These are phyloP conservation scores for Platyura marginata DNA, from an alignment of 1,140 invertebrate species.

Conservation along the genomic window DNA sequence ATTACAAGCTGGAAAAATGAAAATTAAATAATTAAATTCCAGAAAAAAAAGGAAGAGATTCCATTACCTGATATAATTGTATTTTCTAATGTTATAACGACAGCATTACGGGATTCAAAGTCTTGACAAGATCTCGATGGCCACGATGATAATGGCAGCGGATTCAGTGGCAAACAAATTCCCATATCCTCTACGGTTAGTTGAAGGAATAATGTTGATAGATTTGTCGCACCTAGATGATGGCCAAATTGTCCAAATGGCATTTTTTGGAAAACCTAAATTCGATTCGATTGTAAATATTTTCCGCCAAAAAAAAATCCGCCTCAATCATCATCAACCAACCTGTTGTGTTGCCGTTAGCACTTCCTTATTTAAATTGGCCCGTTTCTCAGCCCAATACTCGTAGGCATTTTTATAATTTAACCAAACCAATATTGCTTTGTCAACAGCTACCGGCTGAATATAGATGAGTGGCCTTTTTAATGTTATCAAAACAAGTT, in stretches of 20 bases:
- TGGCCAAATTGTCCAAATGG: slow-evolving; percentile 58
- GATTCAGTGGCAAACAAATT: slow-evolving; percentile 82
- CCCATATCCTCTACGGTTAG: slow-evolving; percentile 93
- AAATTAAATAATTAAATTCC: no score
- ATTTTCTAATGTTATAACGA: slow-evolving; percentile 86
- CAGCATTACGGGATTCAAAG: slow-evolving; percentile 66
- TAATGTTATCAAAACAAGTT: slow-evolving; percentile 81
- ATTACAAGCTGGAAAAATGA: slow-evolving; percentile 75
- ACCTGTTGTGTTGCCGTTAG: slow-evolving; percentile 64
- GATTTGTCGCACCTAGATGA: slow-evolving; percentile 47
- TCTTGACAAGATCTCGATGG: slow-evolving; percentile 47
- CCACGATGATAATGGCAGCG: slow-evolving; percentile 47
- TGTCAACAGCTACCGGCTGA: slow-evolving; percentile 89
- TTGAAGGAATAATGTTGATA: slow-evolving; percentile 84
- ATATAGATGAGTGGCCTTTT: slow-evolving; percentile 85
- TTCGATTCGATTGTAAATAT: no score
- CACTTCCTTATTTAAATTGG: slow-evolving; percentile 73
- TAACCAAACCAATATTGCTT: slow-evolving; percentile 91
- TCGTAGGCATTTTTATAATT: slow-evolving; percentile 98
- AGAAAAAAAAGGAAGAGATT: no score
- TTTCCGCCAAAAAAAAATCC: slow-evolving; percentile 26
- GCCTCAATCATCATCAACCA: no score
- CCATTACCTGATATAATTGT: no score
- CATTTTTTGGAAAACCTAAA: slow-evolving; percentile 53
- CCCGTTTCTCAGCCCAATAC: slow-evolving; percentile 93